phyloP scores from a whole-genome alignment of 2,888 invertebrate species.

The Embidobia sp. region DNA sequence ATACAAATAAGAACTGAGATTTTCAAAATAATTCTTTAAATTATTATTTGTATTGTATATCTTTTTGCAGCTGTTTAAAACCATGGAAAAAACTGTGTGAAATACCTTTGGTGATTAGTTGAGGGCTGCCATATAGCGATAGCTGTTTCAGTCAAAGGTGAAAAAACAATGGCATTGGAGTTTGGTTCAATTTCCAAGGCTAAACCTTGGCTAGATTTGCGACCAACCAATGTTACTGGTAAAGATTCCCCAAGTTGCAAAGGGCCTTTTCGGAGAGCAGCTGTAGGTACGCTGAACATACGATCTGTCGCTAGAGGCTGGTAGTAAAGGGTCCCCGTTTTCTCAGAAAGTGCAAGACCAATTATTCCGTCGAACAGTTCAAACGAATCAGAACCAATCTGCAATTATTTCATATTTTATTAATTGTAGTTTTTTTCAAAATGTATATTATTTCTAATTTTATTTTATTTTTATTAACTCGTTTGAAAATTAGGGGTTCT shows the following conservation, averaged over 20 bases:
- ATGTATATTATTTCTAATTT: too few relatives aligned
- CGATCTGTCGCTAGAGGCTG: slow-evolving; percentile 89
- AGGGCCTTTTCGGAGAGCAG: slow-evolving; percentile 88
- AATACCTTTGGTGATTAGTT: slow-evolving; percentile 88
- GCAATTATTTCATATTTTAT: slow-evolving; percentile 13
- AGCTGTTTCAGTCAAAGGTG: slow-evolving; percentile 91
- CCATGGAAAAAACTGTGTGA: not conserved
- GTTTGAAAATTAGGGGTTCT: too few relatives aligned
- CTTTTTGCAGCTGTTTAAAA: not conserved
- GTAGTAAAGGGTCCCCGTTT: slow-evolving; percentile 85
- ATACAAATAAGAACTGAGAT: too few relatives aligned
- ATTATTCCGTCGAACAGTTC: slow-evolving; percentile 89
- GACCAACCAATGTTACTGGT: slow-evolving; percentile 89
- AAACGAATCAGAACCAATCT: slow-evolving; percentile 86
- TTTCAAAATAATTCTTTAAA: too few relatives aligned
- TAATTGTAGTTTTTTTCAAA: too few relatives aligned
- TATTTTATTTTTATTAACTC: too few relatives aligned
- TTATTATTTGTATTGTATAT: too few relatives aligned
- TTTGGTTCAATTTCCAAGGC: slow-evolving; percentile 87
- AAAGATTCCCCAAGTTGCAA: slow-evolving; percentile 87
- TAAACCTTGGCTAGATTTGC: slow-evolving; percentile 92
- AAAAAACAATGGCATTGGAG: slow-evolving; percentile 89
- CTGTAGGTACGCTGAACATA: slow-evolving; percentile 89
- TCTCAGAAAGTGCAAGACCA: slow-evolving; percentile 87
- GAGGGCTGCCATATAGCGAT: slow-evolving; percentile 90